A percentile compares a stretch with the other conserved stretches of the same genome.
Evolutionary conservation across 2,113 vertebrate genomes (phyloP).

Genomic region (Ammodramus savannarum): DNA sequence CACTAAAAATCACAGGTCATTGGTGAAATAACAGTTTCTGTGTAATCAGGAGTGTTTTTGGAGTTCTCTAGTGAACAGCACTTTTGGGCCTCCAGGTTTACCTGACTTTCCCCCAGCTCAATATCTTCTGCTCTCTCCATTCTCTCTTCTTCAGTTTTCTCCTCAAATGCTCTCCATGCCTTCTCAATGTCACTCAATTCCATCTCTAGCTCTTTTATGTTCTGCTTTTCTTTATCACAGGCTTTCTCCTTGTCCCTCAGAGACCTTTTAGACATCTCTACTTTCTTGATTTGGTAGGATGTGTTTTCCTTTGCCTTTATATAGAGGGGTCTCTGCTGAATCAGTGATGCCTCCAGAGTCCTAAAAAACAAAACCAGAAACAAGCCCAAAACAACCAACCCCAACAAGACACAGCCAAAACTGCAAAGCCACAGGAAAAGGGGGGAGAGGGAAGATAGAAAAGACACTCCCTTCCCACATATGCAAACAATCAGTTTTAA

Average conservation of each 20-base stretch:
- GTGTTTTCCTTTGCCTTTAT: constrained; percentile 92
- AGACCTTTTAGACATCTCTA: constrained; percentile 63
- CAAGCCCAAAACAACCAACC: not conserved
- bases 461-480: not conserved
- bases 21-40: not conserved
- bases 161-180: constrained; percentile 78
- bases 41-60: not conserved
- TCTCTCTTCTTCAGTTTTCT: constrained; percentile 70
- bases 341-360: constrained; percentile 77
- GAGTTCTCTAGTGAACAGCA: not conserved
- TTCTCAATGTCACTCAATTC: constrained; percentile 79
- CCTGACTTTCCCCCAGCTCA: constrained; percentile 85
- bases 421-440: not conserved
- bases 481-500: not conserved
- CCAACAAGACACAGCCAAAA: not conserved
- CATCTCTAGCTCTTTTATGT: constrained; percentile 71
- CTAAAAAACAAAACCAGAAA: constrained; percentile 54
- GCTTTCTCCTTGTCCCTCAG: constrained; percentile 75
- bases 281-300: constrained; percentile 84
- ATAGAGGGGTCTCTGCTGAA: constrained; percentile 81
- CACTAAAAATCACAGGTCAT: not conserved
- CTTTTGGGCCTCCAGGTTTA: constrained; percentile 24
- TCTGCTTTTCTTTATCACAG: constrained; percentile 73
- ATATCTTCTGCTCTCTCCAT: constrained; percentile 60
- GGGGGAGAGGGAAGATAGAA: not conserved